phyloP scores from a whole-genome alignment of 1,140 invertebrate genomes.

The Drosophila guanche region DNA sequence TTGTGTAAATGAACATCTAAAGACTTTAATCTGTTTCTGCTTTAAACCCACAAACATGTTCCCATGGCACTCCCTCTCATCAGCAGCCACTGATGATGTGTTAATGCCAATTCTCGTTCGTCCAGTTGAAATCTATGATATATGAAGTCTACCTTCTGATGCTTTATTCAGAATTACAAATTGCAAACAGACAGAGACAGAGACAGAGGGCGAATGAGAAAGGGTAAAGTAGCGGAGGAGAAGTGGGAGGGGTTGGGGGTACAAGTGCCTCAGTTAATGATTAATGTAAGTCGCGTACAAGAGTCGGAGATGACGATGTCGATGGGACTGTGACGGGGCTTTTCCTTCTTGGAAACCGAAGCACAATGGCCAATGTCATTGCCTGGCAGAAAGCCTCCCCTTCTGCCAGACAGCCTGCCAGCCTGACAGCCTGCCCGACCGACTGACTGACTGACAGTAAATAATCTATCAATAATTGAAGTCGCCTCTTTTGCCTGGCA shows the following conservation, averaged over 20 bases:
- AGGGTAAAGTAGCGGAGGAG: neutral
- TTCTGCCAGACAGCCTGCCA: slow-evolving; percentile 43
- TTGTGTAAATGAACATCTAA: neutral
- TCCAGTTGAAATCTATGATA: slow-evolving; percentile 48
- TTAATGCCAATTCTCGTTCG: slow-evolving; percentile 45
- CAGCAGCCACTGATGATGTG: slow-evolving; percentile 21
- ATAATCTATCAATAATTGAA: slow-evolving; percentile 82
- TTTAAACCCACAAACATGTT: neutral
- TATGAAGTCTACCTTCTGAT: slow-evolving; percentile 40
- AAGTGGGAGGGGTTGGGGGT: neutral
- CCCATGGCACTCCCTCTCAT: neutral
- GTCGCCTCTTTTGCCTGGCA: slow-evolving; percentile 38
- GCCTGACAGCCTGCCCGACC: slow-evolving; percentile 25
- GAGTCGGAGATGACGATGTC: slow-evolving; percentile 45
- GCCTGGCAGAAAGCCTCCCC: slow-evolving; percentile 18
- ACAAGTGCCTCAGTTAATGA: slow-evolving; percentile 61
- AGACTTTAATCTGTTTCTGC: too few species aligned
- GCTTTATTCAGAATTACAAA: slow-evolving; percentile 74
- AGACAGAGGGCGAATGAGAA: neutral
- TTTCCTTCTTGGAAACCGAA: slow-evolving; percentile 64
- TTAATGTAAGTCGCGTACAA: slow-evolving; percentile 79
- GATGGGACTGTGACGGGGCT: slow-evolving; percentile 60
- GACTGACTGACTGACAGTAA: slow-evolving; percentile 72
- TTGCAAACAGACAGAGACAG: slow-evolving; percentile 48
- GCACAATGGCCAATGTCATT: slow-evolving; percentile 68